phyloP scores from a whole-genome alignment of 2,113 vertebrate genomes.

The Callaeas wilsoni region DNA sequence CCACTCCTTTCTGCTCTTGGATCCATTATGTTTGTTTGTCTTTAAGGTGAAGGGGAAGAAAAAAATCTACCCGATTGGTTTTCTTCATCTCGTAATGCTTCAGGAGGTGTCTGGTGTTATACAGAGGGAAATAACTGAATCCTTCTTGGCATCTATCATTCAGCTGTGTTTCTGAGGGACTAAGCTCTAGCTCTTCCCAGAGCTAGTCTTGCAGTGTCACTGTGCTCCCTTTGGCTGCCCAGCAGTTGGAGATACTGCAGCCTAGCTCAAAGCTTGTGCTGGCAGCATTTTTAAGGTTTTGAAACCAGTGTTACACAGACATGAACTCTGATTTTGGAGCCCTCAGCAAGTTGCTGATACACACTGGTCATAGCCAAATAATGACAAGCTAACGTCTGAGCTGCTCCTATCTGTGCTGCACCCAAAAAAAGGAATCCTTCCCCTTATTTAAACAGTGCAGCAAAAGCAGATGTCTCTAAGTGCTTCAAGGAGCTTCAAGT shows the following conservation, averaged over 20 bases:
- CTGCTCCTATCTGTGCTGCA: background rate
- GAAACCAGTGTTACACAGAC: background rate
- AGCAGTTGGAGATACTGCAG: background rate
- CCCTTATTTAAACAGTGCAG: background rate
- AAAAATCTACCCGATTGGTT: background rate
- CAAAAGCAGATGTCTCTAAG: constrained; percentile 5
- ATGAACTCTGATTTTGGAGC: background rate
- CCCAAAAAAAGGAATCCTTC: background rate
- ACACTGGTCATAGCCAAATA: background rate
- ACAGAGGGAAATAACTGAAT: background rate
- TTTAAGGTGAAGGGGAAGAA: background rate
- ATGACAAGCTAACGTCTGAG: background rate
- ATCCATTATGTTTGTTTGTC: background rate
- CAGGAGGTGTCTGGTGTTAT: background rate
- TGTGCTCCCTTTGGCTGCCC: background rate
- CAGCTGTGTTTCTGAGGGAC: background rate
- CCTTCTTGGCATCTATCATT: background rate
- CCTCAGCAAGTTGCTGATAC: background rate
- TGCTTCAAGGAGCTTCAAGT: constrained; percentile 11
- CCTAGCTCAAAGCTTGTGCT: background rate
- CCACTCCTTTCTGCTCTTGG: background rate
- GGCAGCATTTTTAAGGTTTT: background rate
- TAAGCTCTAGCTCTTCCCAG: background rate
- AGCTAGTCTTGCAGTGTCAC: background rate
- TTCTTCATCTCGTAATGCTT: background rate